Conservation (phyloP, 2,113 vertebrate genomes). For the Phaethon lepturus region DNA sequence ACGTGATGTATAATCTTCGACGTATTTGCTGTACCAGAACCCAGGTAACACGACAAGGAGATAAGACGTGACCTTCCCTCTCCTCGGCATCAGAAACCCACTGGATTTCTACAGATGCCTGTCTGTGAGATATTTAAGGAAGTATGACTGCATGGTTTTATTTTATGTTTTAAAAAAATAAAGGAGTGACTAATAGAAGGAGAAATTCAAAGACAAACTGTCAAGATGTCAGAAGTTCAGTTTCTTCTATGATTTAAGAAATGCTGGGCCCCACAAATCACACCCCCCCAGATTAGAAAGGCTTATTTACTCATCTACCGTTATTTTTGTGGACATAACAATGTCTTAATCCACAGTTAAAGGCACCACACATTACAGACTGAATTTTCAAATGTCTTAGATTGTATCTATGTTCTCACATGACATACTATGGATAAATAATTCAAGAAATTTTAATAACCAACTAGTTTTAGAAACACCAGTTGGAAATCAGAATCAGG, state of each 20-base stretch:
- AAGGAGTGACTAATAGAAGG: neutral
- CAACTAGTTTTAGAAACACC: neutral
- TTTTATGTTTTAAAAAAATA: neutral
- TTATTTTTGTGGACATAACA: neutral
- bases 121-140: neutral
- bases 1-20: accelerated
- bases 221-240: neutral
- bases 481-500: neutral
- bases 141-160: neutral
- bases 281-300: neutral
- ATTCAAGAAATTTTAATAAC: neutral
- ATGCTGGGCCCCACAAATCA: neutral
- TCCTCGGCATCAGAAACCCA: neutral
- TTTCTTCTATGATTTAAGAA: neutral
- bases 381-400: accelerated
- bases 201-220: neutral
- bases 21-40: neutral
- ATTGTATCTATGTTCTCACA: accelerated
- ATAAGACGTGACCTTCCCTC: neutral
- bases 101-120: too few relatives aligned
- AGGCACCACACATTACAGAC: neutral
- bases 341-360: too few relatives aligned
- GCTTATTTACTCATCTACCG: neutral
- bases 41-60: neutral
- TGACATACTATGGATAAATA: accelerated